Percentiles rank a stretch among this genome's conserved stretches.
phyloP scores from a whole-genome alignment of 30 jellyfish, hydroid and myxozoan species.

The Aurelia sp. region DNA sequence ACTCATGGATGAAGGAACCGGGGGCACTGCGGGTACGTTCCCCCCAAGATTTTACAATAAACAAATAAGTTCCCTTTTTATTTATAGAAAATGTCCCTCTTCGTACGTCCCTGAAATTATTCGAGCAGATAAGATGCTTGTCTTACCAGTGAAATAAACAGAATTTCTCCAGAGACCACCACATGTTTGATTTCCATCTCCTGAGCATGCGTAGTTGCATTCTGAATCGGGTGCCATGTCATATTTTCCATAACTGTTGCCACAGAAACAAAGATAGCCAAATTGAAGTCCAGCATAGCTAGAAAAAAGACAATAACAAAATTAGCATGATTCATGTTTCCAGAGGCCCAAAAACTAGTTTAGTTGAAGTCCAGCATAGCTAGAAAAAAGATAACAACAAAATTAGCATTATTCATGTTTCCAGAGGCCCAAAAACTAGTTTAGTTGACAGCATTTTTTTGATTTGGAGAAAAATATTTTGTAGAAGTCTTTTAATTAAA shows the following conservation, averaged over 20 bases:
- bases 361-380: constrained; percentile 99
- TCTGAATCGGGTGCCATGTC: constrained; percentile 97
- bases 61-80: no score
- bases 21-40: no score
- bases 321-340: no score
- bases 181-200: constrained; percentile 86
- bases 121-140: neutral
- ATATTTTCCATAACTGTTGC: constrained; percentile 92
- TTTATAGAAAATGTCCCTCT: no score
- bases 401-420: no score
- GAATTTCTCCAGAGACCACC: constrained; percentile 99
- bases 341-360: no score
- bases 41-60: no score
- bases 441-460: no score
- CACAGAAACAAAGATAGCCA: constrained; percentile 99
- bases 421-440: no score
- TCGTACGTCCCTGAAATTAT: no score
- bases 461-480: no score
- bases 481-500: neutral
- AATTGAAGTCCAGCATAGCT: constrained; percentile 99
- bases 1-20: no score
- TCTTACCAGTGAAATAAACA: constrained; percentile 84
- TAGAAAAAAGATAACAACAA: neutral
- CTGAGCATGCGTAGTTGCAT: constrained; percentile 97
- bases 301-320: neutral